These are phyloP conservation scores for Cataglyphis livida DNA, from an alignment of 2,888 invertebrate genomes.

Conservation along the genomic window DNA sequence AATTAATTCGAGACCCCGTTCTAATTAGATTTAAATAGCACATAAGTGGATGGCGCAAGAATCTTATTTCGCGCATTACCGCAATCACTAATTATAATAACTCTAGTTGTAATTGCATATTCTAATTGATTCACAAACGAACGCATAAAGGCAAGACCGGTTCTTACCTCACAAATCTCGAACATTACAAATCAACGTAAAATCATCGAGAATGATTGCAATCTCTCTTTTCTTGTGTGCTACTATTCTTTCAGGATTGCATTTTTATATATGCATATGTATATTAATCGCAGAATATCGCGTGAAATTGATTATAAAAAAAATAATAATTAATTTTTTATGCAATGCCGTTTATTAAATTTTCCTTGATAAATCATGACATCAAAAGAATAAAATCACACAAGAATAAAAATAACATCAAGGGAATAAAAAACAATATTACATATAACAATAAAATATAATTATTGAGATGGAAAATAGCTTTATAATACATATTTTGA, in stretches of 20 bases:
- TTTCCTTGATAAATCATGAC: constrained; percentile 22
- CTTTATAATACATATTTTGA: constrained; percentile 36
- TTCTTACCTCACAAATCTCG: constrained; percentile 32
- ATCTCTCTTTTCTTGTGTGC: background rate
- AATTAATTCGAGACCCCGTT: background rate
- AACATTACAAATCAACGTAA: constrained; percentile 33
- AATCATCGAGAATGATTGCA: constrained; percentile 19
- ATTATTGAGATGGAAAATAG: constrained; percentile 39
- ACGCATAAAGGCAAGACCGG: constrained; percentile 10
- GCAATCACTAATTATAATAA: constrained; percentile 37
- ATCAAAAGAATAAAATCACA: constrained; percentile 22
- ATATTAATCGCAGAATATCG: constrained; percentile 9
- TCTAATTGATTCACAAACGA: constrained; percentile 37
- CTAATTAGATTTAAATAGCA: background rate
- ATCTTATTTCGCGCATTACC: constrained; percentile 26
- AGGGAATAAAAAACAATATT: constrained; percentile 12
- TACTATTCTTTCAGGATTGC: constrained; percentile 2
- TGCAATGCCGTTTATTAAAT: constrained; percentile 29
- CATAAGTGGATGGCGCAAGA: background rate
- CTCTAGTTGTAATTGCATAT: constrained; percentile 40
- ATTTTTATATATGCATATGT: background rate
- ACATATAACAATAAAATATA: constrained; percentile 36
- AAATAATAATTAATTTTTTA: constrained; percentile 26
- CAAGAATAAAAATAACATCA: constrained; percentile 42
- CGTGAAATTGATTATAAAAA: constrained; percentile 32